These are phyloP conservation scores for Eueides isabella DNA, from an alignment of 1,140 invertebrate species.

Conservation along the genomic window DNA sequence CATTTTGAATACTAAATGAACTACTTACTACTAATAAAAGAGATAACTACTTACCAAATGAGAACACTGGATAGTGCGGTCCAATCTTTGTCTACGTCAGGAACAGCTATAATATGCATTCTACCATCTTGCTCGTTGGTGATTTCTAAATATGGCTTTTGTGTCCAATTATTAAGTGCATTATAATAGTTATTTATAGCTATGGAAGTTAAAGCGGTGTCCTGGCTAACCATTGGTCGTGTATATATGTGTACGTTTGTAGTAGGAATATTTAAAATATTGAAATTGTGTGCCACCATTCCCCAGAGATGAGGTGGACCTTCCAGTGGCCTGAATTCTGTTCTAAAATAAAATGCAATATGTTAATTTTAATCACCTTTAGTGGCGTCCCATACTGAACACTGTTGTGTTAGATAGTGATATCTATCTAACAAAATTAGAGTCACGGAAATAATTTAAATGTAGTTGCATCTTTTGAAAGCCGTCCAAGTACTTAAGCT, in stretches of 20 bases:
- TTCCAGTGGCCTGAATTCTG: conserved; percentile 50
- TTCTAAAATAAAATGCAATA: conserved; percentile 47
- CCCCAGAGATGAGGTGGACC: conserved; percentile 62
- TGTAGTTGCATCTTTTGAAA: too few species aligned
- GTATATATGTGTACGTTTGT: conserved; percentile 51
- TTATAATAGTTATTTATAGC: conserved; percentile 60
- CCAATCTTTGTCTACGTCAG: conserved; percentile 65
- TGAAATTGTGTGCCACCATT: conserved; percentile 68
- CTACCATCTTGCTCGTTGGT: conserved; percentile 53
- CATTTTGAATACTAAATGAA: too few species aligned
- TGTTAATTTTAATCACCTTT: not conserved
- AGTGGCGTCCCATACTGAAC: too few species aligned
- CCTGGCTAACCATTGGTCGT: conserved; percentile 47
- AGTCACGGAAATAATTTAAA: too few species aligned
- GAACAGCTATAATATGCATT: conserved; percentile 62
- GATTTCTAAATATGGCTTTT: conserved; percentile 53
- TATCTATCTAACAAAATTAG: too few species aligned
- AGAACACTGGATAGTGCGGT: conserved; percentile 59
- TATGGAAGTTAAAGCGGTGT: conserved; percentile 53
- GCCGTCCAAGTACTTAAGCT: too few species aligned
- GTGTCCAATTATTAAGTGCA: conserved; percentile 59
- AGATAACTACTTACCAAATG: conserved; percentile 61
- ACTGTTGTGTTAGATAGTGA: too few species aligned
- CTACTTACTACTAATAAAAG: too few species aligned
- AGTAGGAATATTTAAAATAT: conserved; percentile 51